Evolutionary conservation across 2,797 vertebrate species (phyloP), one percentile per base, ranked within the genome.

Genomic region (Sebastolobus alascanus): DNA sequence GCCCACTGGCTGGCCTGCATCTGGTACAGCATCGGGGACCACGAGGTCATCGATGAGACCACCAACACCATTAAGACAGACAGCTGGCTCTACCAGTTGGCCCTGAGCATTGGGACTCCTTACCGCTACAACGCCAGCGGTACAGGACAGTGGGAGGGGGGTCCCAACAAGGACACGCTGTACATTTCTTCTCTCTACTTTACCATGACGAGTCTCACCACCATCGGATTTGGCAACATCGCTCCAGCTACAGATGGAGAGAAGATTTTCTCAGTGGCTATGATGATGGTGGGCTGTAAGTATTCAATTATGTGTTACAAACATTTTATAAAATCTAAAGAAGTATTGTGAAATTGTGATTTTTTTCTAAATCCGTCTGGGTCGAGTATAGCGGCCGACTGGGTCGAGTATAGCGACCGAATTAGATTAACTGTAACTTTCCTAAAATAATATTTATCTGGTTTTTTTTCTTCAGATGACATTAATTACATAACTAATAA

Each of bases 251-350:
- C 98, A 0, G 98, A 99, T 0, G 97, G 97, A 43, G 98, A 99
- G 95, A 99, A 99, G 96, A 98, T 99, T 82, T 99, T 99, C 92
- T 98, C 97, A 0, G 97, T 99, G 92, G 98, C 98, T 72, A 99
- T 99, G 98, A 99, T 99, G 98, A 99, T 99, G 98, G 97, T 98
- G 92, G 97, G 98, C 95, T 99, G 98, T 99, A 91, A 98, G 98
- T 96, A 90, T 29, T 31, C 37, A 16, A 18, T 54, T 22, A 33
- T 4, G 1, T 27, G 10, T 61, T 82, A 6, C 22, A 61, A 46
- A 50, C 27, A 33, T 54, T n/a, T 68, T 8, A 46, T 46, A n/a
- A 64, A n/a, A 37, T 25, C 12, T 60, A 7, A 50, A 13, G 27
- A 35, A 31, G 2, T 40, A 55, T 29, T 25, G 20, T 22, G 38